These are phyloP conservation scores for Diarsia dahlii DNA, from an alignment of 2,888 invertebrate genomes.

Conservation along the genomic window DNA sequence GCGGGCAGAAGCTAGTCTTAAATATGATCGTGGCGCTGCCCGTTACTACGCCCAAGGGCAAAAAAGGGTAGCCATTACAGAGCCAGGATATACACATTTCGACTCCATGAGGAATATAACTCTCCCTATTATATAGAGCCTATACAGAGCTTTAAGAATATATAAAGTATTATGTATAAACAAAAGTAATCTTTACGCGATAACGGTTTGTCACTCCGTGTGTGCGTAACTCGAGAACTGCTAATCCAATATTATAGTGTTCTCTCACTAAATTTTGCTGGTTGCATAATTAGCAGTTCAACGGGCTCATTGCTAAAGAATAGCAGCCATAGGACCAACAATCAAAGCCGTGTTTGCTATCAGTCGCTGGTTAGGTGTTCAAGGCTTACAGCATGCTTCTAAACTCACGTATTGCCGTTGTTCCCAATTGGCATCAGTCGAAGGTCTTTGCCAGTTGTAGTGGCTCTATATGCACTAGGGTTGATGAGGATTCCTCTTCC, in stretches of 20 bases:
- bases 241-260: not conserved
- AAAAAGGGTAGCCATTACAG: slow-evolving; percentile 40
- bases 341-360: no score
- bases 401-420: no score
- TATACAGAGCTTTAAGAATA: not conserved
- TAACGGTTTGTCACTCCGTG: not conserved
- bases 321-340: no score
- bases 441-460: not conserved
- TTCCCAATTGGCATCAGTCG: not conserved
- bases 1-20: no score
- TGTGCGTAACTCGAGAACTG: not conserved
- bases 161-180: not conserved
- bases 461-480: no score
- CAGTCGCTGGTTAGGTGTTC: no score
- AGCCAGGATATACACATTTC: slow-evolving; percentile 17
- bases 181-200: not conserved
- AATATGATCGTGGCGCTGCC: slow-evolving; percentile 19
- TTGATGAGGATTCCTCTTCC: no score
- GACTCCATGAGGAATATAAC: slow-evolving; percentile 36
- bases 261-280: no score
- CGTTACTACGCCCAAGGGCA: slow-evolving; percentile 39
- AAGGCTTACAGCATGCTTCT: no score
- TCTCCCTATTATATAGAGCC: slow-evolving; percentile 7
- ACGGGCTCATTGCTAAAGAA: no score
- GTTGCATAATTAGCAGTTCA: no score